Evolutionary conservation across 2,888 invertebrate species (phyloP).

Genomic region (Plagodis pulveraria): DNA sequence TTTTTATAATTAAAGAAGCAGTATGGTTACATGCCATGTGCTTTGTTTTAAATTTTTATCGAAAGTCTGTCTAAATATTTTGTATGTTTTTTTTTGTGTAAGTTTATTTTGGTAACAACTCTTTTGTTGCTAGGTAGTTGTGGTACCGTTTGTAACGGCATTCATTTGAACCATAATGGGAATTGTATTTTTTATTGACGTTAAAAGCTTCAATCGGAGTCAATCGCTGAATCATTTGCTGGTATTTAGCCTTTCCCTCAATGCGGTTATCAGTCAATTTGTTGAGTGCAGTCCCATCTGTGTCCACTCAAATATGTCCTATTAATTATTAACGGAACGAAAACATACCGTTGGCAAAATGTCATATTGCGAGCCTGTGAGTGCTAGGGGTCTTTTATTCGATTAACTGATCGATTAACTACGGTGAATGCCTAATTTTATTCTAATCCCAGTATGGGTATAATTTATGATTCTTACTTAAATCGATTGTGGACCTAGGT

Average conservation of each 20-base stretch:
- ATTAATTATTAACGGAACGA: constrained; percentile 83
- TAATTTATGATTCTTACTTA: too few relatives aligned
- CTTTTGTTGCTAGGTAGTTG: background rate
- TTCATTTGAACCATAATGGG: background rate
- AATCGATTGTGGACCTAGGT: background rate
- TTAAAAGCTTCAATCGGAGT: constrained; percentile 67
- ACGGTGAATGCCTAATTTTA: constrained; percentile 38
- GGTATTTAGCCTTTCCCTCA: constrained; percentile 81
- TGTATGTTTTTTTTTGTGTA: too few relatives aligned
- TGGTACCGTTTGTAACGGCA: background rate
- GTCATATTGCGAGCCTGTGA: constrained; percentile 54
- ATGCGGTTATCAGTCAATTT: constrained; percentile 83
- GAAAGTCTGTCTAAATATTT: too few relatives aligned
- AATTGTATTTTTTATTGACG: constrained; percentile 20
- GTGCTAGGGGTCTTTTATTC: constrained; percentile 62
- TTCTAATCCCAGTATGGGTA: too few relatives aligned
- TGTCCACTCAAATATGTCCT: constrained; percentile 72
- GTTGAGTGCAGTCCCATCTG: constrained; percentile 79
- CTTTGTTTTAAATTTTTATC: too few relatives aligned
- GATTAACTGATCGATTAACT: constrained; percentile 60
- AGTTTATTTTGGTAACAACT: too few relatives aligned
- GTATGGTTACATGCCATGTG: too few relatives aligned
- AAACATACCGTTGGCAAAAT: constrained; percentile 73
- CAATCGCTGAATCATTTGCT: constrained; percentile 78
- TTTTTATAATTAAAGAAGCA: too few relatives aligned